These are phyloP conservation scores for Catocala sponsa DNA, from an alignment of 2,888 invertebrate species.

Conservation along the genomic window DNA sequence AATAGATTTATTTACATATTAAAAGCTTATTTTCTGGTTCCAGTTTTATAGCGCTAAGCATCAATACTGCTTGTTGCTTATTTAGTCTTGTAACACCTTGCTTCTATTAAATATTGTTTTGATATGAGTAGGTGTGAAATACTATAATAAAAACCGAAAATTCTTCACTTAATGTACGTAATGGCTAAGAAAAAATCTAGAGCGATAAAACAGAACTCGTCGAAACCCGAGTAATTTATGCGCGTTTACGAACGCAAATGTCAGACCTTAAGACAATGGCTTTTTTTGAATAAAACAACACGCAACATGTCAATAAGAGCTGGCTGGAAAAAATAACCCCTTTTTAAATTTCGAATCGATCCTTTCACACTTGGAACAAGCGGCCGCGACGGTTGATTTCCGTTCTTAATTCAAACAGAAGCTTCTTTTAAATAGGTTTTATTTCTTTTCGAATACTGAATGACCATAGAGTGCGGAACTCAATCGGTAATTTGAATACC, in stretches of 20 bases:
- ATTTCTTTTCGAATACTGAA: conserved; percentile 72
- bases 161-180: neutral
- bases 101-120: conserved; percentile 1
- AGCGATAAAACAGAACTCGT: conserved; percentile 36
- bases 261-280: conserved; percentile 59
- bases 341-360: conserved; percentile 82
- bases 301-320: conserved; percentile 80
- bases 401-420: conserved; percentile 85
- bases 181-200: conserved; percentile 23
- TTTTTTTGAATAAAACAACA: conserved; percentile 65
- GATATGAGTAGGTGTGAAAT: neutral
- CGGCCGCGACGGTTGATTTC: conserved; percentile 85
- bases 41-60: conserved; percentile 5
- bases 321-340: conserved; percentile 71
- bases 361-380: conserved; percentile 86
- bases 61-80: neutral
- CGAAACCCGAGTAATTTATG: conserved; percentile 49
- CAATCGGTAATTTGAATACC: conserved; percentile 81
- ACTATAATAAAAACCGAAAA: neutral
- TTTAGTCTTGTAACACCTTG: neutral
- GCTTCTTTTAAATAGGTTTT: conserved; percentile 76
- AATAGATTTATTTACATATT: conserved; percentile 39
- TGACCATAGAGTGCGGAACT: conserved; percentile 71
- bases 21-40: conserved; percentile 35
- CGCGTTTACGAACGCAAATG: conserved; percentile 51